Base-by-base conservation (phyloP, 1,140 invertebrate genomes). In the Globodera rostochiensis region DNA sequence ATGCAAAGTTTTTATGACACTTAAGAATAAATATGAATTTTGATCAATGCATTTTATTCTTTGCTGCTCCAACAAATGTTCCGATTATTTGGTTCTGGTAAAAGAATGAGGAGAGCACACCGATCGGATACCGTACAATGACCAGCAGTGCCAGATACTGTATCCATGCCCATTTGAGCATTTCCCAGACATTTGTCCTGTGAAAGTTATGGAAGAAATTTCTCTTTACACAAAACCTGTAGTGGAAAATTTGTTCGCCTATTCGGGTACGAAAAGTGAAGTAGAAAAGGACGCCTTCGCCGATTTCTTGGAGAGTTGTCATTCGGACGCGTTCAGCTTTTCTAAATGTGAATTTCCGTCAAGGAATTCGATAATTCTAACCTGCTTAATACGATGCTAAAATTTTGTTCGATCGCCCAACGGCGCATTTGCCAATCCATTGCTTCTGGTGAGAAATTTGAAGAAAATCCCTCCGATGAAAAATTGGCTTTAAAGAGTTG, bases 161-260 rank as follows among this genome's bases (percentile, higher is more conserved):
- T 46, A 84, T 57, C 83, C 83, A 84, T 76, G 83, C 80, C 83
- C 83, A 84, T 81, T 84, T 84, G 19, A 84, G 64, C 47, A 84
- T 60, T 53, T 84, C 83, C 64, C 84, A 85, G 6, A 45, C 79
- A 50, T 47, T 25, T 15, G 83, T 84, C 73, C 83, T 73, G 50
- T 74, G 83, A 82, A 46, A 45, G 4, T 7, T 25, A 45, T 19
- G 6, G 15, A 25, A 15, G n/a, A 0, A 45, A 11, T 9, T 21
- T 60, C 25, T 66, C 4, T n/a, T n/a, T 25, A 77, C 50, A 53
- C 13, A 53, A 76, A 7, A 78, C 77, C 70, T 64, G 11, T 78
- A 78, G 49, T 49, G 45, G 11, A 84, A 50, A 19, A 60, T 77
- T 60, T 84, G 83, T 70, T 85, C 64, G 19, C 70, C 47, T 25